phyloP scores from a whole-genome alignment of 2,797 vertebrate species.

The Argentina silus region DNA sequence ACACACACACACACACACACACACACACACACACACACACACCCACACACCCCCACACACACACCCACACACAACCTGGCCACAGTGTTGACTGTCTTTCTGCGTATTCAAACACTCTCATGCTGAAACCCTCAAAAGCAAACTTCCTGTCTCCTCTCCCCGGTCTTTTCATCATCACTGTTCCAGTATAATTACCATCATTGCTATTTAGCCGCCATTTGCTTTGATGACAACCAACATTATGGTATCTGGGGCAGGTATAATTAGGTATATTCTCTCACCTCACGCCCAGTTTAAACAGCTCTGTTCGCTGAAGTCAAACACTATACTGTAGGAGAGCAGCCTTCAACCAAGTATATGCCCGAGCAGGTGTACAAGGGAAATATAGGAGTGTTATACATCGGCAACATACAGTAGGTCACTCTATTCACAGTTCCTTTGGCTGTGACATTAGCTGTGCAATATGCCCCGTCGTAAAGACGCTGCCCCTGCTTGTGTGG shows the following conservation, averaged over 20 bases:
- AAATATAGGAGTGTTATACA: neutral
- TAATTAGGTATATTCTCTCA: slow-evolving; percentile 7
- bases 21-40: slow-evolving; percentile 16
- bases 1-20: slow-evolving; percentile 20
- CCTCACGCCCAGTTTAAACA: slow-evolving; percentile 5
- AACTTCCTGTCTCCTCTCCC: slow-evolving; percentile 65
- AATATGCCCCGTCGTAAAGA: slow-evolving; percentile 56
- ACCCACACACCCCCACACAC: slow-evolving; percentile 9
- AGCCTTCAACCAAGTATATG: neutral
- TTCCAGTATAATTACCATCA: slow-evolving; percentile 28
- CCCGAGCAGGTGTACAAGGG: too few relatives aligned
- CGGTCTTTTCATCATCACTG: slow-evolving; percentile 54
- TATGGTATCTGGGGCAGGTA: slow-evolving; percentile 2
- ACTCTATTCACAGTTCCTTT: slow-evolving; percentile 12
- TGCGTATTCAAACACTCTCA: slow-evolving; percentile 57
- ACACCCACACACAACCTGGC: slow-evolving; percentile 49
- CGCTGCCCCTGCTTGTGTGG: slow-evolving; percentile 67
- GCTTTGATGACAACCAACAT: slow-evolving; percentile 33
- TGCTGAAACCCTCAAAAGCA: slow-evolving; percentile 64
- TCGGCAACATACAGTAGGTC: neutral
- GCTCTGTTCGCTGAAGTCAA: neutral
- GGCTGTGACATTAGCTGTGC: slow-evolving; percentile 50
- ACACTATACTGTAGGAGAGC: neutral
- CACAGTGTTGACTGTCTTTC: slow-evolving; percentile 54
- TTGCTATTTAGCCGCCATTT: slow-evolving; percentile 16